These are phyloP conservation scores for Endotricha flammealis DNA, from an alignment of 2,888 invertebrate genomes.

Conservation along the genomic window DNA sequence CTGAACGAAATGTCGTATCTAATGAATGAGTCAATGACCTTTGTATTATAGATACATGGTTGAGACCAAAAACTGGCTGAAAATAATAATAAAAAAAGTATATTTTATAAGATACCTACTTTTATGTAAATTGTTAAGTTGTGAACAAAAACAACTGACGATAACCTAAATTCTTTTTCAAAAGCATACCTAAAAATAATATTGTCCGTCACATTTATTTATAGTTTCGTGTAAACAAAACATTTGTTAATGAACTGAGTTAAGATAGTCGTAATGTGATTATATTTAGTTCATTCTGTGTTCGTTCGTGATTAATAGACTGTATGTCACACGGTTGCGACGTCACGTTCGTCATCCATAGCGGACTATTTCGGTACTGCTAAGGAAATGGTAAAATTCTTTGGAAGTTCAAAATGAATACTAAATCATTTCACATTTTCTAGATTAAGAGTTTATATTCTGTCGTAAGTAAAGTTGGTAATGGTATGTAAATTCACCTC, in stretches of 20 bases:
- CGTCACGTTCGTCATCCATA: constrained; percentile 31
- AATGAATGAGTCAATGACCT: no score
- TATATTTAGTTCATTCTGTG: constrained; percentile 44
- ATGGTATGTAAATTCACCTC: no score
- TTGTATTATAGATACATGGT: no score
- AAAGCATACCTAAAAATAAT: constrained; percentile 14
- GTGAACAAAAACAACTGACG: no score
- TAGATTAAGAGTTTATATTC: no score
- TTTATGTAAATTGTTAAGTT: no score
- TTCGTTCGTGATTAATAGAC: constrained; percentile 61
- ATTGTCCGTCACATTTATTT: constrained; percentile 24
- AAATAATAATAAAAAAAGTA: no score
- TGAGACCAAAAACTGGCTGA: no score
- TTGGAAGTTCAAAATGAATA: constrained; percentile 10
- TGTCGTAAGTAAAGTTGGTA: no score
- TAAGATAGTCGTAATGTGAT: constrained; percentile 32
- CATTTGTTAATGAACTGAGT: constrained; percentile 32
- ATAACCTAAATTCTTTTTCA: no score
- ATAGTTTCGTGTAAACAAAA: constrained; percentile 34
- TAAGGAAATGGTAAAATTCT: constrained; percentile 26
- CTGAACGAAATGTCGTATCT: no score
- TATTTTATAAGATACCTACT: no score
- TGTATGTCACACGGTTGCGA: constrained; percentile 53
- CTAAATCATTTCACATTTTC: background rate
- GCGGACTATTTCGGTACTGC: constrained; percentile 14